Percentiles rank a stretch among this genome's conserved stretches.
These are phyloP conservation scores for Apis florea DNA, from an alignment of 1,140 invertebrate genomes.

Conservation along the genomic window DNA sequence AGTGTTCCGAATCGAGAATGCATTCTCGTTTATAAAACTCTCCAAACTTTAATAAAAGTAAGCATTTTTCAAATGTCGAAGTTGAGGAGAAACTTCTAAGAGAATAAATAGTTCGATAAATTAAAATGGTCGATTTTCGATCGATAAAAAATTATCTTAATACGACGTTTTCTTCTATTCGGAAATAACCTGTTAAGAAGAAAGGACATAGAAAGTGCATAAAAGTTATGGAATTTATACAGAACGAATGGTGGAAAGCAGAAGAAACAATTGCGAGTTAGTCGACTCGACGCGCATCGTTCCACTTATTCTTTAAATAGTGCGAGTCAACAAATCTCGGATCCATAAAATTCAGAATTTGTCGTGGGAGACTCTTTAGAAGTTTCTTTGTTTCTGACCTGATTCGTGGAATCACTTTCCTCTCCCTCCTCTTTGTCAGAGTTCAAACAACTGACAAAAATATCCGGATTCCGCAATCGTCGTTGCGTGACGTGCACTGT, in stretches of 20 bases:
- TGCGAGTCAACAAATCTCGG: slow-evolving; percentile 36
- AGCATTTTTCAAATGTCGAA: not conserved
- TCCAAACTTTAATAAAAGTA: not conserved
- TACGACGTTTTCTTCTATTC: not conserved
- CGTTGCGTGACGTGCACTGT: not conserved
- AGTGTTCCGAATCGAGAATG: not conserved
- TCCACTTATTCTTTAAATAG: slow-evolving; percentile 53
- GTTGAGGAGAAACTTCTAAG: not conserved
- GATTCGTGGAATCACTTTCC: not conserved
- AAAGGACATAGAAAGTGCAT: not conserved
- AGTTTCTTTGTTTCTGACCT: slow-evolving; percentile 32
- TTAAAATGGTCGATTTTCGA: too few species aligned
- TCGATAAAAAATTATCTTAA: not conserved
- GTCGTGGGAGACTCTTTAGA: slow-evolving; percentile 5
- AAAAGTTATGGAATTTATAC: slow-evolving; percentile 27
- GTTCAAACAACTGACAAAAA: slow-evolving; percentile 26
- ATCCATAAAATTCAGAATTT: slow-evolving; percentile 37
- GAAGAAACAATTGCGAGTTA: not conserved
- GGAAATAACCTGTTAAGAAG: too few species aligned
- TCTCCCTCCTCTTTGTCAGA: not conserved
- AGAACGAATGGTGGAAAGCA: slow-evolving; percentile 8
- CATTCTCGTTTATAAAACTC: not conserved
- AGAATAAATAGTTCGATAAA: not conserved
- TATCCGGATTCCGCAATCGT: slow-evolving; percentile 22
- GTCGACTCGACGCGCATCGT: slow-evolving; percentile 1